A percentile compares a stretch with the other conserved stretches of the same genome.
Conservation (phyloP, 2,797 vertebrate species). For the Poeciliopsis turneri region DNA sequence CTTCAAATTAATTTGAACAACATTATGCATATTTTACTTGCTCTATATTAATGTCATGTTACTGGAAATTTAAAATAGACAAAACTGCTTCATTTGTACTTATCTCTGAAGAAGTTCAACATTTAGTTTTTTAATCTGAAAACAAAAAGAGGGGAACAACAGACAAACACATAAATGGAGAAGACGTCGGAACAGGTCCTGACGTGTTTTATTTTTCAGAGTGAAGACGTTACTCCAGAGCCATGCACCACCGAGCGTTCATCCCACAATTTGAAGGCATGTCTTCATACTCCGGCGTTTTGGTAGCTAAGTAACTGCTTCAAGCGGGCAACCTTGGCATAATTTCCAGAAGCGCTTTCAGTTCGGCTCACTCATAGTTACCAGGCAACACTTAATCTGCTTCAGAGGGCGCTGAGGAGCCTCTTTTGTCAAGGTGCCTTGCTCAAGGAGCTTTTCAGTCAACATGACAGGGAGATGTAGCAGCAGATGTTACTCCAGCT, state of each 20-base stretch:
- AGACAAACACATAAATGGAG: background rate
- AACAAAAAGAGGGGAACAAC: background rate
- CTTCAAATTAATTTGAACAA: background rate
- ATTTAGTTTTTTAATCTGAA: background rate
- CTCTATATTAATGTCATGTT: background rate
- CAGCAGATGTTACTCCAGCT: constrained; percentile 43
- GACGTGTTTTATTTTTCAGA: background rate
- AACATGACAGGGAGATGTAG: constrained; percentile 7
- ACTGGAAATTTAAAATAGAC: background rate
- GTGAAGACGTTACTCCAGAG: background rate
- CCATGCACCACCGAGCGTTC: background rate
- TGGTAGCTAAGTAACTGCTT: constrained; percentile 41
- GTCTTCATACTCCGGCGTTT: constrained; percentile 11
- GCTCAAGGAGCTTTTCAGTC: constrained; percentile 37
- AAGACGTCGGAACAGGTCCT: background rate
- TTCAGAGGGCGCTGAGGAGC: constrained; percentile 17
- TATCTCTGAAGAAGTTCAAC: background rate
- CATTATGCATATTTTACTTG: background rate
- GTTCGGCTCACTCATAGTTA: constrained; percentile 24
- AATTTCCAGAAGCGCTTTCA: constrained; percentile 15
- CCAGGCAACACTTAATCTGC: constrained; percentile 27
- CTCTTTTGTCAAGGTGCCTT: constrained; percentile 34
- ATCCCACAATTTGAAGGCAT: background rate
- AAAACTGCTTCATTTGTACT: background rate
- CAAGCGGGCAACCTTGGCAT: constrained; percentile 7